phyloP scores from a whole-genome alignment of 37 sponge, comb jelly and placozoan species.

The Mnemiopsis leidyi region DNA sequence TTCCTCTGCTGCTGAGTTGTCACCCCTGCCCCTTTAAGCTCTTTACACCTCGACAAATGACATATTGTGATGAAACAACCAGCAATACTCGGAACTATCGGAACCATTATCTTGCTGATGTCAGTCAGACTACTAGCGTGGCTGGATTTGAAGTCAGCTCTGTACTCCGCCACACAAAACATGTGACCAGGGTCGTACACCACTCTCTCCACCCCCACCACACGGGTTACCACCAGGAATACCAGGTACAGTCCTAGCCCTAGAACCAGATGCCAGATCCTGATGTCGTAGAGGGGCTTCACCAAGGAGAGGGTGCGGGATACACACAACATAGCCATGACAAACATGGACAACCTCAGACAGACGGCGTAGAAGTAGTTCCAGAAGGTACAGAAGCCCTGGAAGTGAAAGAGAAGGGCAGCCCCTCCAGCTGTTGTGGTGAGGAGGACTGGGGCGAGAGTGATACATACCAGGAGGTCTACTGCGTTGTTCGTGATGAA shows the following conservation, averaged over 20 bases:
- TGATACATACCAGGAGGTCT: neutral
- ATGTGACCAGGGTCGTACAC: neutral
- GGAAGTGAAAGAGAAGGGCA: neutral
- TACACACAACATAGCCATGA: neutral
- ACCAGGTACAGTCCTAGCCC: neutral
- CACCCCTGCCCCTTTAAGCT: neutral
- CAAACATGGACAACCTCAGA: neutral
- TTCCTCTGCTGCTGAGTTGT: neutral
- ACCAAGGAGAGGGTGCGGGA: neutral
- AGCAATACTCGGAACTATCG: neutral
- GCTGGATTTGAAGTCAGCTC: neutral
- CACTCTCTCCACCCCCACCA: neutral
- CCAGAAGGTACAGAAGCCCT: neutral
- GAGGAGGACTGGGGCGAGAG: neutral
- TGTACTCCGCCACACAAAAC: neutral
- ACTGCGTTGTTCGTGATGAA: neutral
- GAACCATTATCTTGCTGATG: neutral
- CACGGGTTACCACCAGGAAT: neutral
- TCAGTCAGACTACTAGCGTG: neutral
- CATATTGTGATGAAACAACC: neutral
- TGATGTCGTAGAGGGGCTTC: neutral
- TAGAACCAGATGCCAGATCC: neutral
- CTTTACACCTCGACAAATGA: neutral
- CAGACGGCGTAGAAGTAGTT: neutral
- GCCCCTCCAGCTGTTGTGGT: neutral